Evolutionary conservation across 2,113 vertebrate species (phyloP).

Genomic region (Microtus oregoni): DNA sequence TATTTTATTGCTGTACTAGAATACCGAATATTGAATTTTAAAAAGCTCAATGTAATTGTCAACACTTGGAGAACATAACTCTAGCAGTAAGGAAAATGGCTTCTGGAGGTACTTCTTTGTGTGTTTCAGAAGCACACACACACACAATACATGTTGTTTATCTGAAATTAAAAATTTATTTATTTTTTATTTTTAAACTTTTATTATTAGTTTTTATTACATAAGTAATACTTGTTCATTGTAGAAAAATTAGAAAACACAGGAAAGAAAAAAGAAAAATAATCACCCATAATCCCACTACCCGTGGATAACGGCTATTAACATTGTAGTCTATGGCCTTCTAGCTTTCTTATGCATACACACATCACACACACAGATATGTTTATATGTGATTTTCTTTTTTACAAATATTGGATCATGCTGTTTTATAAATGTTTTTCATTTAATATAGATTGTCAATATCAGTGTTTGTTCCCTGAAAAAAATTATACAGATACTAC

Average conservation of each 20-base stretch:
- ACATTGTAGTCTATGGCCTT: constrained; percentile 75
- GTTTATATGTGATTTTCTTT: constrained; percentile 80
- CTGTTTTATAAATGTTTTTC: constrained; percentile 72
- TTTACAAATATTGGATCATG: constrained; percentile 80
- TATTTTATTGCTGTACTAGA: not conserved
- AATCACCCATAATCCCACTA: constrained; percentile 78
- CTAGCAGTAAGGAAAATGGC: not conserved
- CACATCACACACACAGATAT: constrained; percentile 71
- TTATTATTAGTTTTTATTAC: constrained; percentile 83
- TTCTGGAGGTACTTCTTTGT: not conserved
- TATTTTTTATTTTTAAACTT: constrained; percentile 64
- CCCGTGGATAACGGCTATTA: constrained; percentile 77
- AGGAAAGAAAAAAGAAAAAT: constrained; percentile 80
- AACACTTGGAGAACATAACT: not conserved
- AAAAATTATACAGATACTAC: constrained; percentile 77
- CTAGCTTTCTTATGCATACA: constrained; percentile 76
- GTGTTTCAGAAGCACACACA: not conserved
- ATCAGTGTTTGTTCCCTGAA: constrained; percentile 80
- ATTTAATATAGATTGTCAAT: constrained; percentile 78
- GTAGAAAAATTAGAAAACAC: constrained; percentile 86
- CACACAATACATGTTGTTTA: not conserved
- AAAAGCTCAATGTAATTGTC: not conserved
- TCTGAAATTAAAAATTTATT: constrained; percentile 36
- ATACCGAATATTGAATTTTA: not conserved
- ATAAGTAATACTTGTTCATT: constrained; percentile 82